Evolutionary conservation across 2,113 vertebrate genomes (phyloP).

Genomic region (Jaculus jaculus): DNA sequence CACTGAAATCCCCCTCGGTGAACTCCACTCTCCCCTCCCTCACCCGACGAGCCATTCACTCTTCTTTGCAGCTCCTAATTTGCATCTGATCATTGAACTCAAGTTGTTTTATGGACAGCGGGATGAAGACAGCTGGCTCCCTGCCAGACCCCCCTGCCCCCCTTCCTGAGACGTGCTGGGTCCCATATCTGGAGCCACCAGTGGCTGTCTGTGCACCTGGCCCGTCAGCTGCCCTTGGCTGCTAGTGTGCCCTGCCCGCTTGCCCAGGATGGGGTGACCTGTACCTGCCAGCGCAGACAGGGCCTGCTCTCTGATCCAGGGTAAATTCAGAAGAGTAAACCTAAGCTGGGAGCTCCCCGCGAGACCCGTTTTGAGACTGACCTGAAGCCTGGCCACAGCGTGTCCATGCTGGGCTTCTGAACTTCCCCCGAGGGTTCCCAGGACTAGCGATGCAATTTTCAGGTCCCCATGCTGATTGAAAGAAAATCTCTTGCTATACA

Average conservation of each 20-base stretch:
- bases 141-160: neutral
- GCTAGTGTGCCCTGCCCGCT: neutral
- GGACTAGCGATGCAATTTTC: neutral
- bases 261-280: neutral
- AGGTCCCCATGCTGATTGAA: neutral
- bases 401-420: neutral
- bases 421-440: neutral
- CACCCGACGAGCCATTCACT: neutral
- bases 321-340: neutral
- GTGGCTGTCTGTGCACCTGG: accelerated
- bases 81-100: neutral
- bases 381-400: neutral
- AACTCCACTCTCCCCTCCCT: neutral
- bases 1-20: neutral
- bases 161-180: neutral
- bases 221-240: neutral
- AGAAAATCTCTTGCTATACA: neutral
- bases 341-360: accelerated
- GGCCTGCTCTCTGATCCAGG: too few relatives aligned
- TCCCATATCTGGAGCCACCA: neutral
- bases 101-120: neutral
- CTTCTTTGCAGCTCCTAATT: neutral
- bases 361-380: neutral
- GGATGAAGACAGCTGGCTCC: accelerated
- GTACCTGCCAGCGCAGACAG: neutral